These are phyloP conservation scores for Cheilosia variabilis DNA, from an alignment of 2,888 invertebrate genomes.

Conservation along the genomic window DNA sequence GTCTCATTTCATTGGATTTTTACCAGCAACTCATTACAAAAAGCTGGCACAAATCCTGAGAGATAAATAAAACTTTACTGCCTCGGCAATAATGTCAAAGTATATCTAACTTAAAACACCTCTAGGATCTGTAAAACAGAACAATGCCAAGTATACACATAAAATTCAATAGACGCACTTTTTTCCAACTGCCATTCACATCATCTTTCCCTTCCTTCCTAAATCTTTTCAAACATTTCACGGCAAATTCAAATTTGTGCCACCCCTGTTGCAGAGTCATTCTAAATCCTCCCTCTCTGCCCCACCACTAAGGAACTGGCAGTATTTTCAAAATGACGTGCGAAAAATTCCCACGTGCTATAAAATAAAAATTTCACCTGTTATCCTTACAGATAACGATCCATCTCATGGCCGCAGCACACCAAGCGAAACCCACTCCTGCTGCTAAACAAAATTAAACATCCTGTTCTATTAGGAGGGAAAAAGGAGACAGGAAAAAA, in stretches of 20 bases:
- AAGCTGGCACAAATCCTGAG: too few species aligned
- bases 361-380: slow-evolving; percentile 76
- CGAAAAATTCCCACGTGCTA: slow-evolving; percentile 73
- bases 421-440: background rate
- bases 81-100: slow-evolving; percentile 8
- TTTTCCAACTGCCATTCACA: slow-evolving; percentile 39
- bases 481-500: slow-evolving; percentile 21
- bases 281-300: background rate
- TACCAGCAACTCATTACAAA: background rate
- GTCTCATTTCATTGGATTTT: too few species aligned
- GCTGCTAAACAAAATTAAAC: slow-evolving; percentile 46
- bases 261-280: slow-evolving; percentile 27
- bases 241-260: slow-evolving; percentile 68
- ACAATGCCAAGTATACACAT: slow-evolving; percentile 19
- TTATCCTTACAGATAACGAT: slow-evolving; percentile 83
- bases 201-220: slow-evolving; percentile 26
- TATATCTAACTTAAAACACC: slow-evolving; percentile 19
- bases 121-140: slow-evolving; percentile 18
- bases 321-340: slow-evolving; percentile 53
- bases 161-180: slow-evolving; percentile 45
- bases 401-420: slow-evolving; percentile 80
- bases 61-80: slow-evolving; percentile 16
- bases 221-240: slow-evolving; percentile 67
- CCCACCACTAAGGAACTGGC: background rate
- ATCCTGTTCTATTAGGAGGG: slow-evolving; percentile 19